These are phyloP conservation scores for Habrosyne pyritoides DNA, from an alignment of 2,888 invertebrate genomes.

Conservation along the genomic window DNA sequence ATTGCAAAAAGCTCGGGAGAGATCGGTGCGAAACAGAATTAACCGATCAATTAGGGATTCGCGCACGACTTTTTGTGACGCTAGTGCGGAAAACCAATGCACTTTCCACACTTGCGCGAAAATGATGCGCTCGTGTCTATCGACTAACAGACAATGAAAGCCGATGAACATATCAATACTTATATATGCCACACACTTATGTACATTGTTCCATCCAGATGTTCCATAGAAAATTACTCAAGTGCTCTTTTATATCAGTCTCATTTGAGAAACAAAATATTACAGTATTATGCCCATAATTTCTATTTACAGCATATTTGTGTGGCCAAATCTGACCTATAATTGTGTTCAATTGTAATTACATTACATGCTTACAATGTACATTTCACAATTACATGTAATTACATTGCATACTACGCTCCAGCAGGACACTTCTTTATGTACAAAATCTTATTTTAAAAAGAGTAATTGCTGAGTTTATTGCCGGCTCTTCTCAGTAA, in stretches of 20 bases:
- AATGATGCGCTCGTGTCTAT: slow-evolving; percentile 53
- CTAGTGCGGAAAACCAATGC: slow-evolving; percentile 50
- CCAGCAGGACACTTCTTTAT: too few species aligned
- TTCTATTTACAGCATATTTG: too few species aligned
- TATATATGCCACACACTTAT: slow-evolving; percentile 67
- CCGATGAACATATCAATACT: slow-evolving; percentile 64
- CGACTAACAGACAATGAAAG: slow-evolving; percentile 67
- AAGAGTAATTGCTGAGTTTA: too few species aligned
- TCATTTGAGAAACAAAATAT: not conserved
- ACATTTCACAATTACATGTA: too few species aligned
- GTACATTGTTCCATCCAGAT: slow-evolving; percentile 33
- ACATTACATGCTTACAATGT: too few species aligned
- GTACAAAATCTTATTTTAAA: too few species aligned
- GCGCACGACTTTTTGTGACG: slow-evolving; percentile 29
- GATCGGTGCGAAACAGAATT: slow-evolving; percentile 52
- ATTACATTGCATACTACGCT: too few species aligned
- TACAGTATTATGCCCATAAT: too few species aligned
- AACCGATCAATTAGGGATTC: slow-evolving; percentile 22
- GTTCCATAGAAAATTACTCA: slow-evolving; percentile 34
- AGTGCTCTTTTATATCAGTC: slow-evolving; percentile 21
- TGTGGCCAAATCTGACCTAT: too few species aligned
- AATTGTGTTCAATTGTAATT: too few species aligned
- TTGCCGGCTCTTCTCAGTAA: too few species aligned
- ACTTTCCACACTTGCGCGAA: slow-evolving; percentile 52
- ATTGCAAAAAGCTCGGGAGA: slow-evolving; percentile 51